phyloP scores from a whole-genome alignment of 2,113 vertebrate species.

The Micronycteris hirsuta region DNA sequence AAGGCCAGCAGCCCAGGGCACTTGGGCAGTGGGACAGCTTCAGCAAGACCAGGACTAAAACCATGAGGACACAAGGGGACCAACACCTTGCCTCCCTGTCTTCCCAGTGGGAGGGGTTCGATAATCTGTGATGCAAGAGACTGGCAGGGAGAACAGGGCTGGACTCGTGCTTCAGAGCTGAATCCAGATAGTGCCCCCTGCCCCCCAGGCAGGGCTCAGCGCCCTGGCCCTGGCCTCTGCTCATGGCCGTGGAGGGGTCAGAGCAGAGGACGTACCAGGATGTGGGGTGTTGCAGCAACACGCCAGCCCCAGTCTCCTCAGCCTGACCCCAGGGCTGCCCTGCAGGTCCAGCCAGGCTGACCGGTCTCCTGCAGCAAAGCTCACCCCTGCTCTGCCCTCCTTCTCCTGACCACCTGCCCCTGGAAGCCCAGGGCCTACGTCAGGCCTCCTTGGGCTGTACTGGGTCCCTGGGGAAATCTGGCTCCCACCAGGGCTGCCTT shows the following conservation, averaged over 20 bases:
- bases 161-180: not conserved
- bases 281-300: not conserved
- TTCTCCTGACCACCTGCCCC: not conserved
- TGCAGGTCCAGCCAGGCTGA: too few relatives aligned
- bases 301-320: too few relatives aligned
- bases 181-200: not conserved
- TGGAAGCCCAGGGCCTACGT: not conserved
- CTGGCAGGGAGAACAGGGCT: not conserved
- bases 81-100: accelerated
- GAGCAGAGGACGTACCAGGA: not conserved
- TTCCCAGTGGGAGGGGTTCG: not conserved
- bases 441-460: not conserved
- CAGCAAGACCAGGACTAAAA: not conserved
- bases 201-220: not conserved
- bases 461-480: not conserved
- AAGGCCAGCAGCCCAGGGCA: not conserved
- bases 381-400: not conserved
- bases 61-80: not conserved
- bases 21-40: not conserved
- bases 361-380: not conserved
- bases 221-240: not conserved
- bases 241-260: not conserved
- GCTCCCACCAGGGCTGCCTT: accelerated
- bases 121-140: not conserved
- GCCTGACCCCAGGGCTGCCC: not conserved